These are phyloP conservation scores for Melanotaenia maccullochi DNA, from an alignment of 2,797 vertebrate species.

Conservation along the genomic window DNA sequence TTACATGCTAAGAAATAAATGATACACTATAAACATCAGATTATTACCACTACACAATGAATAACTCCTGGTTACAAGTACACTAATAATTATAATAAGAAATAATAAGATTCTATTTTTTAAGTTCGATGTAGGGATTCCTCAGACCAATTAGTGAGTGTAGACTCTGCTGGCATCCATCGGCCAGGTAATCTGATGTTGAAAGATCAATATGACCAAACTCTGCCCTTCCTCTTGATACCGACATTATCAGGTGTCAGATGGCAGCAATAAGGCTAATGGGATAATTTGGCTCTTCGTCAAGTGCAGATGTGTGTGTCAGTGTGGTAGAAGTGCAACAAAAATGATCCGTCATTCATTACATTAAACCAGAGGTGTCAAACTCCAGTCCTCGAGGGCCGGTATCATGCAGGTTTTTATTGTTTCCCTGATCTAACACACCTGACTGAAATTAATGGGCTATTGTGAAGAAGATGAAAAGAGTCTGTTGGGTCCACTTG, in stretches of 20 bases:
- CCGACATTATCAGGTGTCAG: constrained; percentile 50
- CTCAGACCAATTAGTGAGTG: constrained; percentile 34
- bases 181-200: constrained; percentile 63
- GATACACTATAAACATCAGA: not conserved
- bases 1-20: not conserved
- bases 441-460: no score
- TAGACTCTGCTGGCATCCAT: constrained; percentile 44
- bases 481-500: no score
- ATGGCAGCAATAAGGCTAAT: constrained; percentile 82
- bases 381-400: no score
- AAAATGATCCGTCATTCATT: not conserved
- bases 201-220: constrained; percentile 73
- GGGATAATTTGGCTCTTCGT: constrained; percentile 67
- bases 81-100: not conserved
- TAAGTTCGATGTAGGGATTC: not conserved
- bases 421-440: no score
- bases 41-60: not conserved
- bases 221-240: constrained; percentile 50
- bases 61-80: not conserved
- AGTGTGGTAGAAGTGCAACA: constrained; percentile 1
- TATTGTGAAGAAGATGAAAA: no score
- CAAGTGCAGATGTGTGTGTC: constrained; percentile 46
- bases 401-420: no score
- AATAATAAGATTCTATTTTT: not conserved
- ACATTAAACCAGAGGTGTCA: no score